Conservation (phyloP, 2,888 invertebrate species). For the Aphodius sticticus region DNA sequence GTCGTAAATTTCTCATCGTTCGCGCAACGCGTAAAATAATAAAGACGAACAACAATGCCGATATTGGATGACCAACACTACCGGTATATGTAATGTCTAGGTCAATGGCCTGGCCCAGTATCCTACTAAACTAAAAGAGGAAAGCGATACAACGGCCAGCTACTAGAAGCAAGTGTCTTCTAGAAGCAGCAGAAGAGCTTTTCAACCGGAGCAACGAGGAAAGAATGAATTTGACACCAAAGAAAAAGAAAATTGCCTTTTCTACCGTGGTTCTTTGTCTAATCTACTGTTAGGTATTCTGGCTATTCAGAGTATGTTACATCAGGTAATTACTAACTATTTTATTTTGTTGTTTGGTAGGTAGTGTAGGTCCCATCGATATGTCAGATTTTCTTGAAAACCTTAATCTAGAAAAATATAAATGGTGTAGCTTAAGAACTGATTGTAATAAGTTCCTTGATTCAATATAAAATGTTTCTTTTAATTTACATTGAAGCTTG, state of each 20-base stretch:
- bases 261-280: no score
- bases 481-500: no score
- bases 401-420: no score
- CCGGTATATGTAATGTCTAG: conserved; percentile 42
- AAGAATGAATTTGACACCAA: neutral
- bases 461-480: no score
- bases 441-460: no score
- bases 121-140: conserved; percentile 59
- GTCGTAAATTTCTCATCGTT: neutral
- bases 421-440: no score
- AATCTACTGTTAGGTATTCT: no score
- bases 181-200: neutral
- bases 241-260: neutral
- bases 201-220: neutral
- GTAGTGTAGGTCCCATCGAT: no score
- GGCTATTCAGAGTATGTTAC: no score
- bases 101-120: conserved; percentile 60
- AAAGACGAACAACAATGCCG: neutral
- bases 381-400: no score
- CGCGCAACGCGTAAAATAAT: neutral
- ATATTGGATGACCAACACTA: conserved; percentile 22
- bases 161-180: conserved; percentile 6
- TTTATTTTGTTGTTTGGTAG: no score
- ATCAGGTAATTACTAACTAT: no score
- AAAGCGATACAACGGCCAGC: conserved; percentile 38